A percentile compares a stretch with the other conserved stretches of the same genome.
Conservation (phyloP, 2,888 invertebrate genomes). For the Andrena fulva region DNA sequence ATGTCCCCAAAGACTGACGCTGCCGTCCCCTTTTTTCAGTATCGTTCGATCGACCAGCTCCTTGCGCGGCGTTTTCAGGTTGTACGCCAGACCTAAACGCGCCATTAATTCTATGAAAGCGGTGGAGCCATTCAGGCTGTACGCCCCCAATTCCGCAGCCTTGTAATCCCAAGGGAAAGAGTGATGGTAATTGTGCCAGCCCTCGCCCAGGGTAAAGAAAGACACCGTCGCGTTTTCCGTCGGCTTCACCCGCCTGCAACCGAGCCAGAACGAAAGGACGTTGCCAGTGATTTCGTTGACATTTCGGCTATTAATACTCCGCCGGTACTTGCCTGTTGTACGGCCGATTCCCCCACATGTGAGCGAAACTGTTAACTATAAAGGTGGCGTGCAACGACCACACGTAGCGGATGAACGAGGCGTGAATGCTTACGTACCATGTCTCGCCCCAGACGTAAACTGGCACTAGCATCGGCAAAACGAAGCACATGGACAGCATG, state of each 20-base stretch:
- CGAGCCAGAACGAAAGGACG: background rate
- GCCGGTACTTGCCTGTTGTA: slow-evolving; percentile 83
- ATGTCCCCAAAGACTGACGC: slow-evolving; percentile 76
- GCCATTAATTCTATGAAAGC: slow-evolving; percentile 81
- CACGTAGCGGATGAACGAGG: slow-evolving; percentile 86
- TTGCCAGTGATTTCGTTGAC: background rate
- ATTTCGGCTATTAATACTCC: slow-evolving; percentile 18
- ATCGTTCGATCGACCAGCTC: slow-evolving; percentile 73
- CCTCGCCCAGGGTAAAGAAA: slow-evolving; percentile 85
- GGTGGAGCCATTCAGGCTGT: slow-evolving; percentile 78
- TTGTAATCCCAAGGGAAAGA: slow-evolving; percentile 86
- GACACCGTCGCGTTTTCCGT: slow-evolving; percentile 86
- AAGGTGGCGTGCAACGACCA: slow-evolving; percentile 88
- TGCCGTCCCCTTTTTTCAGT: slow-evolving; percentile 80
- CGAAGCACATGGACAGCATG: slow-evolving; percentile 86
- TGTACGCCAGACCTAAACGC: slow-evolving; percentile 79
- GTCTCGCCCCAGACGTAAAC: slow-evolving; percentile 87
- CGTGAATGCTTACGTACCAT: slow-evolving; percentile 77
- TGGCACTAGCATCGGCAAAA: slow-evolving; percentile 86
- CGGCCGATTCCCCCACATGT: slow-evolving; percentile 85
- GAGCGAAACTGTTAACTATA: slow-evolving; percentile 88
- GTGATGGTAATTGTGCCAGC: slow-evolving; percentile 89
- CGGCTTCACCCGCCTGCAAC: slow-evolving; percentile 78
- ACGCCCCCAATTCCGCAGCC: slow-evolving; percentile 79
- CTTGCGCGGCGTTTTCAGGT: slow-evolving; percentile 77